A percentile compares a stretch with the other conserved stretches of the same genome.
phyloP scores from a whole-genome alignment of 2,797 vertebrate genomes.

The Pogoniulus pusillus region DNA sequence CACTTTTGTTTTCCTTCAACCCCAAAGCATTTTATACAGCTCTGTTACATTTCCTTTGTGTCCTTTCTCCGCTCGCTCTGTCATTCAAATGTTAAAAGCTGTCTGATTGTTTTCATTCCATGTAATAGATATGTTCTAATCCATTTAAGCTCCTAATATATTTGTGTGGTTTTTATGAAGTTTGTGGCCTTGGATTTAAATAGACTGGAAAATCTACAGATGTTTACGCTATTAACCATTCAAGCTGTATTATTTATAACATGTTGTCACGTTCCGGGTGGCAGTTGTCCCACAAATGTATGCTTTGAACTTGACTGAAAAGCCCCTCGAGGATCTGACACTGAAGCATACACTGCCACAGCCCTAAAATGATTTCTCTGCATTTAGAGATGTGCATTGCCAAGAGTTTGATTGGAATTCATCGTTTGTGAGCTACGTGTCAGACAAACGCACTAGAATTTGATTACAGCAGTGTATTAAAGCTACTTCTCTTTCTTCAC shows the following conservation, averaged over 20 bases:
- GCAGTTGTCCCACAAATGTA: background rate
- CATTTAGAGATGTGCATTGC: background rate
- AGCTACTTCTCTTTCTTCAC: background rate
- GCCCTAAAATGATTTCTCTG: background rate
- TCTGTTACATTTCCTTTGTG: background rate
- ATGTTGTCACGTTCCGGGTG: background rate
- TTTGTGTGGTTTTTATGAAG: conserved; percentile 1
- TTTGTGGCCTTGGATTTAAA: background rate
- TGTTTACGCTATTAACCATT: background rate
- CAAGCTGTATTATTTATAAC: background rate
- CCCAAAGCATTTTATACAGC: background rate
- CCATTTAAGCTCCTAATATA: background rate
- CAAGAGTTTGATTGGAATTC: background rate
- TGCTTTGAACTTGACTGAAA: conserved; percentile 53
- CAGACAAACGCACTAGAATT: background rate
- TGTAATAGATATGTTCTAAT: background rate
- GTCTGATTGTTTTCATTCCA: background rate
- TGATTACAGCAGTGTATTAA: background rate
- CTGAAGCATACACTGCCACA: background rate
- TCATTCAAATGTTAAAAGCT: background rate
- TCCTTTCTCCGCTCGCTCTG: background rate
- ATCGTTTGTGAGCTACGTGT: background rate
- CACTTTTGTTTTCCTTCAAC: conserved; percentile 16
- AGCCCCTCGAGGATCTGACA: background rate
- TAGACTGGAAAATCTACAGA: background rate